phyloP scores from a whole-genome alignment of 2,888 invertebrate genomes.

The Lacanobia oleracea region DNA sequence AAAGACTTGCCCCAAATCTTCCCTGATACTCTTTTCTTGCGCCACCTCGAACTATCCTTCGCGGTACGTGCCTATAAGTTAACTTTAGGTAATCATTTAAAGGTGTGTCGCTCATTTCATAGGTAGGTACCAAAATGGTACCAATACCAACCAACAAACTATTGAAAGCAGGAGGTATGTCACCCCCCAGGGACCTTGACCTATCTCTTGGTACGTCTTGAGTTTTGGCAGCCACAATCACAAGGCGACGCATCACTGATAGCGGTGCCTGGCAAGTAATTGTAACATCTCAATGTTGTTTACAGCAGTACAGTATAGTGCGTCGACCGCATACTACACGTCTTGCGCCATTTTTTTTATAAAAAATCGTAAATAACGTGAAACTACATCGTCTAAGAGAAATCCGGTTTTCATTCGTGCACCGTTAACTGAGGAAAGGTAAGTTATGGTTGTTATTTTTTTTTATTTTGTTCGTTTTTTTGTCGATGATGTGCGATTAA shows the following conservation, averaged over 20 bases:
- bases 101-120: neutral
- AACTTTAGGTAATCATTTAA: neutral
- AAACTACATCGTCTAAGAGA: constrained; percentile 57
- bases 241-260: constrained; percentile 56
- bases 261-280: constrained; percentile 52
- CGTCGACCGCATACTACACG: constrained; percentile 65
- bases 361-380: constrained; percentile 57
- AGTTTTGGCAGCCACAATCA: constrained; percentile 44
- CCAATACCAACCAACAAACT: neutral
- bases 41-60: no score
- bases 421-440: constrained; percentile 58
- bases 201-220: constrained; percentile 29
- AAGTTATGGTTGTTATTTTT: constrained; percentile 25
- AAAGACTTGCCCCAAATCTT: no score
- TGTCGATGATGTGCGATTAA: constrained; percentile 1
- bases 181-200: constrained; percentile 54
- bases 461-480: neutral
- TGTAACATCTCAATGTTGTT: constrained; percentile 58
- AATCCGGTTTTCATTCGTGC: constrained; percentile 64
- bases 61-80: neutral
- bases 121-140: neutral
- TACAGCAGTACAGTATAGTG: constrained; percentile 62
- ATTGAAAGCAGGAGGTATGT: constrained; percentile 10
- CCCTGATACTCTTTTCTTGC: no score
- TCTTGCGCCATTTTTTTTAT: constrained; percentile 55